phyloP scores from a whole-genome alignment of 2,113 vertebrate genomes.

The Cyanocitta stelleri region DNA sequence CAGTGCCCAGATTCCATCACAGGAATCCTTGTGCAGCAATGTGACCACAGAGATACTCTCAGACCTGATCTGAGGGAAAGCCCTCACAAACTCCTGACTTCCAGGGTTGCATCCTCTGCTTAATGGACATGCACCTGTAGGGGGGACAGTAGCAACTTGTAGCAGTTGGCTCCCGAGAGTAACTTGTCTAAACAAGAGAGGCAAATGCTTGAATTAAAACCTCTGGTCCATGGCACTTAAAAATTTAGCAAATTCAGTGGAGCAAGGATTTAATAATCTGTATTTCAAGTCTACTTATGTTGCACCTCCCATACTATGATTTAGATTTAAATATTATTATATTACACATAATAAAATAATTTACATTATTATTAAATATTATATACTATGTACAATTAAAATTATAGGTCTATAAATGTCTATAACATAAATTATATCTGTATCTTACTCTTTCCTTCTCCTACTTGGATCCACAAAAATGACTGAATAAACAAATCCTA shows the following conservation, averaged over 20 bases:
- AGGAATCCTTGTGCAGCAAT: not conserved
- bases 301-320: not conserved
- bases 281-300: not conserved
- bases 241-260: not conserved
- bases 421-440: not conserved
- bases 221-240: not conserved
- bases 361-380: not conserved
- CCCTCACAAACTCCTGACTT: not conserved
- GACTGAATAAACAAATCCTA: not conserved
- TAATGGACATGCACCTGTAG: accelerated
- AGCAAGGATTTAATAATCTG: not conserved
- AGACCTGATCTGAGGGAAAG: not conserved
- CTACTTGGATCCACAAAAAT: not conserved
- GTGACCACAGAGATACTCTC: not conserved
- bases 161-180: not conserved
- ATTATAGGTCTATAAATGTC: not conserved
- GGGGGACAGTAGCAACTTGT: not conserved
- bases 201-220: not conserved
- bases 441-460: not conserved
- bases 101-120: not conserved
- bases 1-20: not conserved
- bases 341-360: not conserved
- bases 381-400: not conserved
- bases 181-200: not conserved
- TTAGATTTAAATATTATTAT: not conserved